phyloP scores from a whole-genome alignment of 2,797 vertebrate genomes.

The Echiichthys vipera region DNA sequence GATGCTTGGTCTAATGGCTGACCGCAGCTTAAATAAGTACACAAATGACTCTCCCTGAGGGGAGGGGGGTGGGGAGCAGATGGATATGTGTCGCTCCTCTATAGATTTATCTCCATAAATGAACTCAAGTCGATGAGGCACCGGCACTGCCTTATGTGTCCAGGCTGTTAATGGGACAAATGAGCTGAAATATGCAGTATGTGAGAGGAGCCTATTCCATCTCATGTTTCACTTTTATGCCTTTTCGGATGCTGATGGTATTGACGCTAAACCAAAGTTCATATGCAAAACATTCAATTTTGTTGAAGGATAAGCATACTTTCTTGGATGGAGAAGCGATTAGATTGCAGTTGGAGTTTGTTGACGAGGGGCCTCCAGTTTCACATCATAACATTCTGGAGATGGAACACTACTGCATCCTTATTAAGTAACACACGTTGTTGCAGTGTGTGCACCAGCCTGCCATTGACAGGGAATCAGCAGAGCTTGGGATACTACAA shows the following conservation, averaged over 20 bases:
- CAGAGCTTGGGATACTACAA: not conserved
- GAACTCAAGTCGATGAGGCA: slow-evolving; percentile 82
- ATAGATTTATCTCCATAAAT: slow-evolving; percentile 86
- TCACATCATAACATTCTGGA: slow-evolving; percentile 61
- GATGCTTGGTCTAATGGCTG: slow-evolving; percentile 72
- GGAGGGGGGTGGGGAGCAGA: slow-evolving; percentile 72
- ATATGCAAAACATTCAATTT: slow-evolving; percentile 73
- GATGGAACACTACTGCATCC: slow-evolving; percentile 47
- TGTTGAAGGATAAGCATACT: slow-evolving; percentile 70
- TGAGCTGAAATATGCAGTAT: slow-evolving; percentile 77
- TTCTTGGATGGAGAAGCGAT: slow-evolving; percentile 64
- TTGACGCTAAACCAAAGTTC: slow-evolving; percentile 76
- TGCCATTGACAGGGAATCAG: slow-evolving; percentile 14
- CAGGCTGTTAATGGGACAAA: slow-evolving; percentile 81
- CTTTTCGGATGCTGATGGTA: slow-evolving; percentile 77
- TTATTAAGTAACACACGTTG: slow-evolving; percentile 40
- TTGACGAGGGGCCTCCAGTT: slow-evolving; percentile 62
- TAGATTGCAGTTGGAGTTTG: slow-evolving; percentile 71
- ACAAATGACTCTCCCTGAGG: slow-evolving; percentile 77
- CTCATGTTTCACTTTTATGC: slow-evolving; percentile 83
- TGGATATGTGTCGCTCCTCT: slow-evolving; percentile 82
- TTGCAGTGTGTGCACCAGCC: slow-evolving; percentile 8
- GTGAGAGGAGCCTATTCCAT: slow-evolving; percentile 62
- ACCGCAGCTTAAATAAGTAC: slow-evolving; percentile 81
- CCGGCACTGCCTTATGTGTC: slow-evolving; percentile 70